Conservation (phyloP, 2,888 invertebrate species). For the Parasteatoda lunata region DNA sequence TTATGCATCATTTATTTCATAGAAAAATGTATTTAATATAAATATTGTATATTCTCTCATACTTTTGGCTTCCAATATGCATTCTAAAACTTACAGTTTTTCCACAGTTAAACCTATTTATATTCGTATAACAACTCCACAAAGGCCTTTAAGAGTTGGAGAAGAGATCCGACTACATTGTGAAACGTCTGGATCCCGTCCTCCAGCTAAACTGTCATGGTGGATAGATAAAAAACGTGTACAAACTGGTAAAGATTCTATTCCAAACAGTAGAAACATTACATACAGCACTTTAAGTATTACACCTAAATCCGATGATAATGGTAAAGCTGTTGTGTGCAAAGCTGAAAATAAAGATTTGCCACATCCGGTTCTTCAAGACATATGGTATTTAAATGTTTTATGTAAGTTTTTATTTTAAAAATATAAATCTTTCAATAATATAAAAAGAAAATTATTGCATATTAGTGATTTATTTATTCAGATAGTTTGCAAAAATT, state of each 20-base stretch:
- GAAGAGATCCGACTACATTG: slow-evolving; percentile 67
- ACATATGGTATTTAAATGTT: slow-evolving; percentile 70
- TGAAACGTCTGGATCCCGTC: slow-evolving; percentile 70
- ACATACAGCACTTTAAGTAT: slow-evolving; percentile 70
- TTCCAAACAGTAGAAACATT: slow-evolving; percentile 69
- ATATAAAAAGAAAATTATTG: too few relatives aligned
- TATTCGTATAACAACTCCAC: slow-evolving; percentile 65
- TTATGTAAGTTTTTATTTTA: slow-evolving; percentile 70
- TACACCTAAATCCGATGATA: slow-evolving; percentile 70
- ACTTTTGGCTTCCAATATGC: background rate
- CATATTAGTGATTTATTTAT: too few relatives aligned
- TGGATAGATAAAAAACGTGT: slow-evolving; percentile 69
- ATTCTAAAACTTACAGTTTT: background rate
- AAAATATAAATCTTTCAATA: background rate
- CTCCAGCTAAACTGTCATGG: slow-evolving; percentile 70
- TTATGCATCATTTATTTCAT: too few relatives aligned
- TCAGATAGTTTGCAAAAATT: too few relatives aligned
- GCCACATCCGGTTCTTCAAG: slow-evolving; percentile 70
- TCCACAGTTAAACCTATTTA: slow-evolving; percentile 68
- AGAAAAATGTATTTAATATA: too few relatives aligned
- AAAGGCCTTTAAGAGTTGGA: slow-evolving; percentile 67
- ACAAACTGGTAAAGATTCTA: slow-evolving; percentile 66
- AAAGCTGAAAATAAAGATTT: slow-evolving; percentile 71
- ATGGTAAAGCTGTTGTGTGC: slow-evolving; percentile 71
- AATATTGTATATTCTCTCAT: too few relatives aligned